A percentile compares a stretch with the other conserved stretches of the same genome.
These are phyloP conservation scores for Sialis lutaria DNA, from an alignment of 2,888 invertebrate genomes.

Conservation along the genomic window DNA sequence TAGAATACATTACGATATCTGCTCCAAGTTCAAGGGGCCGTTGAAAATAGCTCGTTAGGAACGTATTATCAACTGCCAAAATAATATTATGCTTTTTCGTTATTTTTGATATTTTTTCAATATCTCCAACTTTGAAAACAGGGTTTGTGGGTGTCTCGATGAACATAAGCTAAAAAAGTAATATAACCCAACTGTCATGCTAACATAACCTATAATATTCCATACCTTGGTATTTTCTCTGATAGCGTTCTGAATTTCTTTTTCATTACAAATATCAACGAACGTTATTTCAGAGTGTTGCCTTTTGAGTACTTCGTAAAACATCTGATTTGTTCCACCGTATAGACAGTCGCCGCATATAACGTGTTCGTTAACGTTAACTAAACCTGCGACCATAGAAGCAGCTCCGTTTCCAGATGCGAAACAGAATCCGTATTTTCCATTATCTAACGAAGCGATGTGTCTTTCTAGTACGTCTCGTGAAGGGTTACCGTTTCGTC, in stretches of 20 bases:
- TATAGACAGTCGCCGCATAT: slow-evolving; percentile 86
- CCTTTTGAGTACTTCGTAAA: slow-evolving; percentile 32
- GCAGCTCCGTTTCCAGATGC: slow-evolving; percentile 84
- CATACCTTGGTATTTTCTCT: slow-evolving; percentile 71
- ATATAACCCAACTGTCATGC: not conserved
- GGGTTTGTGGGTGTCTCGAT: slow-evolving; percentile 88
- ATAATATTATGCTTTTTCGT: slow-evolving; percentile 25
- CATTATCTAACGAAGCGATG: slow-evolving; percentile 79
- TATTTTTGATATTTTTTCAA: slow-evolving; percentile 43
- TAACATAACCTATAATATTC: not conserved
- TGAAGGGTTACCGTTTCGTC: slow-evolving; percentile 88
- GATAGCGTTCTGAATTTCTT: slow-evolving; percentile 48
- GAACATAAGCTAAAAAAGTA: slow-evolving; percentile 56
- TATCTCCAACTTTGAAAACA: slow-evolving; percentile 63
- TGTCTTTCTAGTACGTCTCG: slow-evolving; percentile 75
- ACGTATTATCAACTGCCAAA: slow-evolving; percentile 13
- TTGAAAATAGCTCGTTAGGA: slow-evolving; percentile 13
- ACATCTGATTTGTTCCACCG: slow-evolving; percentile 74
- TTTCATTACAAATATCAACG: slow-evolving; percentile 54
- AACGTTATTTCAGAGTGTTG: slow-evolving; percentile 61
- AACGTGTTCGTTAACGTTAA: slow-evolving; percentile 78
- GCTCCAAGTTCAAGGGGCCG: slow-evolving; percentile 15
- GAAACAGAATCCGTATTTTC: slow-evolving; percentile 66
- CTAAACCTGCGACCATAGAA: slow-evolving; percentile 53
- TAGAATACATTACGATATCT: slow-evolving; percentile 15